phyloP scores from a whole-genome alignment of 2,113 vertebrate species.

The Craseonycteris thonglongyai region DNA sequence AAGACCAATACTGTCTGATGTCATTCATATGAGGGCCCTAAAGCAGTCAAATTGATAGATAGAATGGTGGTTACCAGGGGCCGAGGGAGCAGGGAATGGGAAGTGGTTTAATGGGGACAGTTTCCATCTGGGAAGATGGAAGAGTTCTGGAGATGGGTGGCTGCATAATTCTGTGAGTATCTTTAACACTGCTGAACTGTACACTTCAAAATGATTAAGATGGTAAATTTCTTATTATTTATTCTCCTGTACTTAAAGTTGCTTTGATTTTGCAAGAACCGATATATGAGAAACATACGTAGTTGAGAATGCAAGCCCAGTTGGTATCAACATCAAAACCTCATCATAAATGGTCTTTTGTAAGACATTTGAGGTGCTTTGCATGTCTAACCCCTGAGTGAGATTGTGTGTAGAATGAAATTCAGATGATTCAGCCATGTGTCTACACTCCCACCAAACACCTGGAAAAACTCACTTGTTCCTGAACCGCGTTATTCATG shows the following conservation, averaged over 20 bases:
- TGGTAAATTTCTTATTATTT: accelerated
- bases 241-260: neutral
- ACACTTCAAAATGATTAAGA: neutral
- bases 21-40: accelerated
- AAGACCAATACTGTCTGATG: neutral
- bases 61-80: accelerated
- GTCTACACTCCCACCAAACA: neutral
- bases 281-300: neutral
- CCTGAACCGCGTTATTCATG: neutral
- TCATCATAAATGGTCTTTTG: neutral
- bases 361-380: neutral
- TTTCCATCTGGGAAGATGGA: no score
- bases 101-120: no score
- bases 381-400: accelerated
- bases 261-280: neutral
- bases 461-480: neutral
- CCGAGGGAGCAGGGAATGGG: accelerated
- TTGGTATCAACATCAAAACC: neutral
- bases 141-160: neutral
- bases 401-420: accelerated
- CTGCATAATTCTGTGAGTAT: accelerated
- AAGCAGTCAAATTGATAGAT: neutral
- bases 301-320: neutral
- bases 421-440: accelerated
- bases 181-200: accelerated